Evolutionary conservation across 2,888 invertebrate genomes (phyloP), one percentile per base, ranked within the genome.

Genomic region (Rutpela maculata): DNA sequence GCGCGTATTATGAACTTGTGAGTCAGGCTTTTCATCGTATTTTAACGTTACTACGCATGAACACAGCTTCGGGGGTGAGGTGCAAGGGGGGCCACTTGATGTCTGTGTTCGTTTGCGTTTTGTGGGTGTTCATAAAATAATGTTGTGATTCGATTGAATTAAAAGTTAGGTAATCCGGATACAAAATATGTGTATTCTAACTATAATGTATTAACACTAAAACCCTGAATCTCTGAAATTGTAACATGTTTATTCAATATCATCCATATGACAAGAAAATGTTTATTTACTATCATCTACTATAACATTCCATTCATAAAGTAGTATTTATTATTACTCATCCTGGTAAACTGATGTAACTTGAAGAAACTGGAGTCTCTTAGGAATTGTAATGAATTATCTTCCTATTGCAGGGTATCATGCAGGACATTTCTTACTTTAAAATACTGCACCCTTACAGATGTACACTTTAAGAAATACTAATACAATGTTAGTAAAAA

Each of bases 211-310:
- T 43, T 66, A 76, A 73, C 69, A 57, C 22, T 57, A 38, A 15
- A 50, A 65, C 55, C 12, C 22, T 55, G 55, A 66, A 70, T 62
- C 60, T 62, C 70, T 65, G 80, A 78, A 17, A 74, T 75, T 77
- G 73, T 77, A 78, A 76, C 75, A 76, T 80, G 81, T 82, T 81
- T 69, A 75, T 78, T 75, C 70, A 78, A 75, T 69, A 80, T 80
- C 81, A 74, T 70, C 76, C 75, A 79, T 78, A 79, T 87, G 87
- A 87, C 86, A 85, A 84, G 81, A 86, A 86, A 86, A 87, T 88
- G 88, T 89, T 88, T 89, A 89, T 89, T 89, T 89, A 89, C 89
- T 87, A 88, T 87, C 82, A 80, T 82, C 80, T 85, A 86, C 86
- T 86, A 86, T 85, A 86, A 85, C 85, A 86, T 86, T 87, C 86